Base-by-base conservation (phyloP, 2,888 invertebrate species). In the Tryphoninae sp. region DNA sequence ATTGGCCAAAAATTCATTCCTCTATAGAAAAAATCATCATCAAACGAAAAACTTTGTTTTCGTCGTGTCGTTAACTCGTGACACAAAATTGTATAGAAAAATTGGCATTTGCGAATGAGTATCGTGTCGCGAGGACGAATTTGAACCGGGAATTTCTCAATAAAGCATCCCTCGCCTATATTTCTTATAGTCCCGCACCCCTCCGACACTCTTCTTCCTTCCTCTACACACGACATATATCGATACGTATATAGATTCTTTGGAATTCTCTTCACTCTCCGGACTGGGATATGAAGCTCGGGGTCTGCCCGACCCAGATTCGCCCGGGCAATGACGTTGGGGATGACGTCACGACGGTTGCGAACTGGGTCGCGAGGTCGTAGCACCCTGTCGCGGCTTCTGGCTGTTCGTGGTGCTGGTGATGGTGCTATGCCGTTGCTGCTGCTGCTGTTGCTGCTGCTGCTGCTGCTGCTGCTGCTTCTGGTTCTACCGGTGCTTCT, bases 241-340 rank as follows among this genome's bases (percentile, higher is more conserved):
- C 33, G 6, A 33, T 33, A 33, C 33, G 4, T 33, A 33, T 33
- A 33, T 33, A 33, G 33, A 33, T 33, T 33, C 33, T 33, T 33
- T 33, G 33, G 33, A 33, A 4, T 53, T 42, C 49, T 40, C 58
- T 59, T n/a, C 26, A 26, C 40, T 65, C 75, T 59, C 94, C 94
- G 93, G 93, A 85, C 84, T 59, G 65, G 75, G 80, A 73, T 78
- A 75, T 76, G 78, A 80, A 87, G 87, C 93, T 94, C 94, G 94
- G 81, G 94, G 93, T 94, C 94, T 93, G 93, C 92, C 92, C 93
- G 94, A 94, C 94, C 95, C 93, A 95, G 92, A 94, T 95, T 94
- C 93, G 92, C 93, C 93, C 93, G 92, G 92, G 91, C 92, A 90
- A 91, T 91, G 91, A 91, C 91, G 91, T 91, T 89, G 89, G 83